Evolutionary conservation across 2,888 invertebrate species (phyloP).

Genomic region (Lapara coniferarum): DNA sequence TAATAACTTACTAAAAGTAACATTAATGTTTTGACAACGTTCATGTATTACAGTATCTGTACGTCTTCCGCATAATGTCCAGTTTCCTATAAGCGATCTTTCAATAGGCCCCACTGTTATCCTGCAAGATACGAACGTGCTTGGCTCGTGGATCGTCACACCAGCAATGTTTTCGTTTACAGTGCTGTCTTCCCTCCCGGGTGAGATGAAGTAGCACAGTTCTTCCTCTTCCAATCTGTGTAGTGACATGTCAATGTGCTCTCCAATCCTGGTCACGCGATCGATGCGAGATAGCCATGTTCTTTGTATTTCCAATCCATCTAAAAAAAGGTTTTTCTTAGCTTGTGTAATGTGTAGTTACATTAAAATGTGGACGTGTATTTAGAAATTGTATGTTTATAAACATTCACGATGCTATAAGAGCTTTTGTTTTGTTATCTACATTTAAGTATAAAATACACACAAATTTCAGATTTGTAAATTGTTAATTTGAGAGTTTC

Average conservation of each 20-base stretch:
- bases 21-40: slow-evolving; percentile 43
- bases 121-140: slow-evolving; percentile 45
- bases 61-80: slow-evolving; percentile 43
- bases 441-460: no score
- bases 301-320: slow-evolving; percentile 23
- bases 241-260: slow-evolving; percentile 39
- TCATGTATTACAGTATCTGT: slow-evolving; percentile 32
- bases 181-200: slow-evolving; percentile 30
- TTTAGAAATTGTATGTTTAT: no score
- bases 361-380: no score
- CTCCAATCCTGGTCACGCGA: slow-evolving; percentile 33
- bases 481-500: no score
- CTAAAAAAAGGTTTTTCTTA: background rate
- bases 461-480: no score
- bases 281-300: slow-evolving; percentile 34
- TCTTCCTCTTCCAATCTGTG: slow-evolving; percentile 38
- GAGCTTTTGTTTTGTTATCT: no score
- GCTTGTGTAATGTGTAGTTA: no score
- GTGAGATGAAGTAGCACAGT: slow-evolving; percentile 38
- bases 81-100: slow-evolving; percentile 41
- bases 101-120: slow-evolving; percentile 47
- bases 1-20: slow-evolving; percentile 46
- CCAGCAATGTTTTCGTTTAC: slow-evolving; percentile 29
- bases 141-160: slow-evolving; percentile 37
- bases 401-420: no score